Evolutionary conservation across 2,113 vertebrate species (phyloP).

Genomic region (Zosterops pallidus): DNA sequence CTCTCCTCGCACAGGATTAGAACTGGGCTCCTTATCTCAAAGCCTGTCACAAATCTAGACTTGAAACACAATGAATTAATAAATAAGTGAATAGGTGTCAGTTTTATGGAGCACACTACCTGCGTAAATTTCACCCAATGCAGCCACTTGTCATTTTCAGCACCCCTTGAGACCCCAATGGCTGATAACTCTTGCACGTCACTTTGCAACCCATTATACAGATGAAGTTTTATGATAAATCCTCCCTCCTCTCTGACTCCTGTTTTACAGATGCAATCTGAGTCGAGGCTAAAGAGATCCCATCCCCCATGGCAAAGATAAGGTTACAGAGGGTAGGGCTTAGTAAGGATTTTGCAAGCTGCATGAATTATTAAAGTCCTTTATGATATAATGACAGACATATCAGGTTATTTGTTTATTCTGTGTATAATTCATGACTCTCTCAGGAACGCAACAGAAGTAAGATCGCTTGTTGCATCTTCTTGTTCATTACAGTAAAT

Average conservation of each 20-base stretch:
- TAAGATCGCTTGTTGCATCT: slow-evolving; percentile 3
- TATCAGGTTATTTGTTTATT: slow-evolving; percentile 73
- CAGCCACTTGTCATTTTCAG: slow-evolving; percentile 32
- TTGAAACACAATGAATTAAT: slow-evolving; percentile 52
- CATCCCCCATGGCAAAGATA: background rate
- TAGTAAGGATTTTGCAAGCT: slow-evolving; percentile 49
- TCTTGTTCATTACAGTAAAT: slow-evolving; percentile 67
- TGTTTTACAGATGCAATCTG: background rate
- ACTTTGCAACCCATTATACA: slow-evolving; percentile 24
- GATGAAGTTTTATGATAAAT: slow-evolving; percentile 32
- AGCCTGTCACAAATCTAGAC: slow-evolving; percentile 43
- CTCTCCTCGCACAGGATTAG: rapidly evolving
- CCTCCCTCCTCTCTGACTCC: background rate
- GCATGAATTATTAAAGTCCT: slow-evolving; percentile 78
- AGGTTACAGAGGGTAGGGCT: slow-evolving; percentile 45
- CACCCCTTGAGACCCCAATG: slow-evolving; percentile 4
- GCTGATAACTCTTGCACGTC: background rate
- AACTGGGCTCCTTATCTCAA: background rate
- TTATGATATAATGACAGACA: slow-evolving; percentile 73
- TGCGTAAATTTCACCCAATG: slow-evolving; percentile 25
- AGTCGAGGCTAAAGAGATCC: background rate
- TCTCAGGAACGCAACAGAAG: slow-evolving; percentile 44
- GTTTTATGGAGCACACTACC: slow-evolving; percentile 21
- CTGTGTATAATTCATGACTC: slow-evolving; percentile 75
- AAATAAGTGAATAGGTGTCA: slow-evolving; percentile 42